Base-by-base conservation (phyloP, 2,113 vertebrate genomes). In the Ursus arctos region DNA sequence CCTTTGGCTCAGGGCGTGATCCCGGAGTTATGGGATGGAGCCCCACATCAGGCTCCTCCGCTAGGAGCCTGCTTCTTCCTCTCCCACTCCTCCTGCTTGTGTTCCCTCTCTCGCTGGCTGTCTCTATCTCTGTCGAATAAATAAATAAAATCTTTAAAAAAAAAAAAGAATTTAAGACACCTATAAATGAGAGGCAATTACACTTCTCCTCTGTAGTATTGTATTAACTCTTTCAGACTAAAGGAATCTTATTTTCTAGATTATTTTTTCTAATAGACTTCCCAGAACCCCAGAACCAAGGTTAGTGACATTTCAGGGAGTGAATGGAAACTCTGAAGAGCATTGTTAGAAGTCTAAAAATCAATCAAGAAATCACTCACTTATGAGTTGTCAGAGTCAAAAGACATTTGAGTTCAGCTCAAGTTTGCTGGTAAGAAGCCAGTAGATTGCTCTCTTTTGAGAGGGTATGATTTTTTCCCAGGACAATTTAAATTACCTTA, bases 401-500 rank as follows among this genome's bases (percentile, higher is more conserved):
- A 95, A 91, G 33, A 61, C 40, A 43, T 26, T n/a, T 84, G 33
- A 85, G 84, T 80, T 94, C 63, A 81, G 33, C 57, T 24, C 5
- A 5, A 94, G 67, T 47, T 57, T 85, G 12, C 53, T 80, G 36
- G 31, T 51, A 83, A 94, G 79, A 95, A 88, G 63, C 47, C 14
- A 74, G 19, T 36, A 65, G 43, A 91, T 59, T 65, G 71, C 59
- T 88, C 3, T 90, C 63, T 94, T 88, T 85, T 12, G 55, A 93
- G 24, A 92, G 18, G 6, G 13, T 76, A 33, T 82, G 57, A 53
- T 63, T 96, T 74, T 57, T 55, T 83, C 21, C 55, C 9, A 77
- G 84, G 88, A 86, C 26, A 94, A 83, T 63, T 91, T 86, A 93
- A 91, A 95, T 96, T 82, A 89, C 49, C 95, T 96, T 69, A 86